Evolutionary conservation across 2,888 invertebrate genomes (phyloP).

Genomic region (Choreutis nemorana): DNA sequence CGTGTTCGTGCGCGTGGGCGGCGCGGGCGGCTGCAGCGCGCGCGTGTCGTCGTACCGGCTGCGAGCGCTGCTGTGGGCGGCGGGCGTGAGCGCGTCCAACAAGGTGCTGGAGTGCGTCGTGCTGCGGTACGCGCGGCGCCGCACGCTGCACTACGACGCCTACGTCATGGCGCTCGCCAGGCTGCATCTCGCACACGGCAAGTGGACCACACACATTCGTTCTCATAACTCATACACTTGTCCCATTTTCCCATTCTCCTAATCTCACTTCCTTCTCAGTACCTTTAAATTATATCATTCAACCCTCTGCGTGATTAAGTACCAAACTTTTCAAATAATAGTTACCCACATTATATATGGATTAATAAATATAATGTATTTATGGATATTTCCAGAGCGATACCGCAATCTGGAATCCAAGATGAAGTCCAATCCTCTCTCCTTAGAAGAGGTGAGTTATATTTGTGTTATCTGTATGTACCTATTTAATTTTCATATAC

Average conservation of each 20-base stretch:
- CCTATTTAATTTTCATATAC: too few species aligned
- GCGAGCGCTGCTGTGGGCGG: conserved; percentile 71
- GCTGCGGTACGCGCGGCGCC: conserved; percentile 70
- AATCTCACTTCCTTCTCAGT: too few species aligned
- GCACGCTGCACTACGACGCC: conserved; percentile 64
- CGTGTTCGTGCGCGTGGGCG: conserved; percentile 1
- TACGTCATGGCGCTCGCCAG: conserved; percentile 67
- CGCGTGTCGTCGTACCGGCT: conserved; percentile 70
- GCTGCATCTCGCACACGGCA: conserved; percentile 42
- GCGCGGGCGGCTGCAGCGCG: conserved; percentile 11
- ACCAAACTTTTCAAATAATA: too few species aligned
- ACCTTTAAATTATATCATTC: too few species aligned
- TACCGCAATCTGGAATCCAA: conserved; percentile 75
- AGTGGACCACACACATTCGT: neutral
- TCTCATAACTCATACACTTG: neutral
- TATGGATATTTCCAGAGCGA: conserved; percentile 69
- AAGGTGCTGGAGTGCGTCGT: conserved; percentile 77
- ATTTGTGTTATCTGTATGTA: too few species aligned
- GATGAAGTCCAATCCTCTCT: conserved; percentile 75
- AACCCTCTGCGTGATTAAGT: too few species aligned
- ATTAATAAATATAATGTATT: too few species aligned
- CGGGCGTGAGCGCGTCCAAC: conserved; percentile 71
- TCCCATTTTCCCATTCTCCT: neutral
- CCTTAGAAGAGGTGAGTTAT: conserved; percentile 74
- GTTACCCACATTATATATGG: too few species aligned